Conservation (phyloP, 64 coral and sea anemone genomes). For the Hydrozoanthus tunicans region DNA sequence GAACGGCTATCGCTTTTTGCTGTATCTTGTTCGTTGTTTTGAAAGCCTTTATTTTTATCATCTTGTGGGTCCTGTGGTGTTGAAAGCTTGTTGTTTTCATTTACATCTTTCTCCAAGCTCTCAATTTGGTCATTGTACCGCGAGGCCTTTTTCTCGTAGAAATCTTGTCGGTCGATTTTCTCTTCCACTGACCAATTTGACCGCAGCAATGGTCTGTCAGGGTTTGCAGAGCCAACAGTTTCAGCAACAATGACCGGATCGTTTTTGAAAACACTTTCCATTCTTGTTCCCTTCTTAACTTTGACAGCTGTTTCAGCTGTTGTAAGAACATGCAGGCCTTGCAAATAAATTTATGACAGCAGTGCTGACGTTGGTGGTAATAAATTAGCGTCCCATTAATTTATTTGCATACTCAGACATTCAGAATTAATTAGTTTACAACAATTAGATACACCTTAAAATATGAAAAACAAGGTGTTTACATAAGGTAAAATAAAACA, state of each 20-base stretch:
- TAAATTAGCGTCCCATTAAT: slow-evolving; percentile 22
- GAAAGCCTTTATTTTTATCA: slow-evolving; percentile 20
- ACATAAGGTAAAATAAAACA: too few species aligned
- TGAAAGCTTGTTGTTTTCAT: background rate
- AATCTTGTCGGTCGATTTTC: slow-evolving; percentile 38
- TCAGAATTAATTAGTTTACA: too few species aligned
- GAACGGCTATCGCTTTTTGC: background rate
- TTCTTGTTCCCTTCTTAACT: background rate
- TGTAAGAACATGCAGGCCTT: slow-evolving; percentile 4
- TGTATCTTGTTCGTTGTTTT: slow-evolving; percentile 30
- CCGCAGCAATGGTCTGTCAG: slow-evolving; percentile 28
- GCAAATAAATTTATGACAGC: background rate
- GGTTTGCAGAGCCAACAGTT: background rate
- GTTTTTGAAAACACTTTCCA: slow-evolving; percentile 13
- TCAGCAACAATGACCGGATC: background rate
- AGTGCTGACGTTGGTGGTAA: background rate
- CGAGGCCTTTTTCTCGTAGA: slow-evolving; percentile 55
- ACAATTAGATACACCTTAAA: too few species aligned
- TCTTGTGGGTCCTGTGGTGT: slow-evolving; percentile 45
- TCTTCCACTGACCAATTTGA: slow-evolving; percentile 54
- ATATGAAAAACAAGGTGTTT: too few species aligned
- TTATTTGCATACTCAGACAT: too few species aligned
- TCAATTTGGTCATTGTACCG: background rate
- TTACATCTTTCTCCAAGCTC: background rate
- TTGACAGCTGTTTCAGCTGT: background rate